A percentile compares a stretch with the other conserved stretches of the same genome.
Evolutionary conservation across 1,140 invertebrate species (phyloP).

Genomic region (Pseudomyrmex flavicornis): DNA sequence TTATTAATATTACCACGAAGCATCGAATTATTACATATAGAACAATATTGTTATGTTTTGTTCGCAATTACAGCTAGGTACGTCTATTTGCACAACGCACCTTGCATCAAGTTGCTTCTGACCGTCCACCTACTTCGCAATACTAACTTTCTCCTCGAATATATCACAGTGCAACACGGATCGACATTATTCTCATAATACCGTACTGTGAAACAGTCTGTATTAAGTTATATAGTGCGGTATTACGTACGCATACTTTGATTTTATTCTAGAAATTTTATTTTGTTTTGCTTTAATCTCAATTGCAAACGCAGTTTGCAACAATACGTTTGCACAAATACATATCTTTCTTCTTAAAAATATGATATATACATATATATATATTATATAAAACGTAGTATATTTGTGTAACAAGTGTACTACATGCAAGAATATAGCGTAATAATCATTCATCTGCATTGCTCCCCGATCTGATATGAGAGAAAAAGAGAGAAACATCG

Average conservation of each 20-base stretch:
- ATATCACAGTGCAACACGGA: slow-evolving; percentile 44
- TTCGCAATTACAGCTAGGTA: neutral
- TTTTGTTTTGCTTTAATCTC: slow-evolving; percentile 17
- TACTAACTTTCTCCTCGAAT: slow-evolving; percentile 40
- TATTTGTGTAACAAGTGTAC: neutral
- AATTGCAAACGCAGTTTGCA: neutral
- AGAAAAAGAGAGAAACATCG: neutral
- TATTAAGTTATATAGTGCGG: slow-evolving; percentile 19
- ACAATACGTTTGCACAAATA: neutral
- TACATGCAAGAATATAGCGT: neutral
- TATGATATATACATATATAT: neutral
- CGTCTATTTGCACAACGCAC: slow-evolving; percentile 21
- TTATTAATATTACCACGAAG: too few relatives aligned
- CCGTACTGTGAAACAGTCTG: slow-evolving; percentile 20
- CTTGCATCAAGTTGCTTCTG: slow-evolving; percentile 31
- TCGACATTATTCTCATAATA: slow-evolving; percentile 33
- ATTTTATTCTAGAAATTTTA: neutral
- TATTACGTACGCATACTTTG: neutral
- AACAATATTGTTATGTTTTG: neutral
- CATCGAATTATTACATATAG: too few relatives aligned
- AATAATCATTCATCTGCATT: neutral
- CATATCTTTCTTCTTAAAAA: neutral
- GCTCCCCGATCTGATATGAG: neutral
- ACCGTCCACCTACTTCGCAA: slow-evolving; percentile 38
- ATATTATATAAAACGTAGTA: too few relatives aligned